Percentiles rank a stretch among this genome's conserved stretches.
Evolutionary conservation across 2,888 invertebrate species (phyloP).

Genomic region (Liopterus haemorrhoidalis): DNA sequence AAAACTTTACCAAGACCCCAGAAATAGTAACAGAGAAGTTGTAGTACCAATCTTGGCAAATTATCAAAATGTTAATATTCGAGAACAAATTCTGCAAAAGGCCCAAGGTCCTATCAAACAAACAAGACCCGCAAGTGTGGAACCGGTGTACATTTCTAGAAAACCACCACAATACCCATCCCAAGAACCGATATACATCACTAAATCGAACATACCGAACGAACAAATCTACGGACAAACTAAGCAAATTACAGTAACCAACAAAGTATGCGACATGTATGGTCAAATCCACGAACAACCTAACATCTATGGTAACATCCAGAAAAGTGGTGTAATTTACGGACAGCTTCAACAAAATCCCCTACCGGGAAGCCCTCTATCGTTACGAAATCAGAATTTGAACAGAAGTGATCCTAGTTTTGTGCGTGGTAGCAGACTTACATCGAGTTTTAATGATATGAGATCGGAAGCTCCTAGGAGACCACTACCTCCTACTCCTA

Average conservation of each 20-base stretch:
- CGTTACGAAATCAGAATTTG: slow-evolving; percentile 32
- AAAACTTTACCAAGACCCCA: too few relatives aligned
- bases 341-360: slow-evolving; percentile 40
- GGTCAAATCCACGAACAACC: slow-evolving; percentile 44
- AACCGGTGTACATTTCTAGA: slow-evolving; percentile 13
- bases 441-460: slow-evolving; percentile 45
- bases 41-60: slow-evolving; percentile 2
- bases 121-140: slow-evolving; percentile 2
- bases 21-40: slow-evolving; percentile 3
- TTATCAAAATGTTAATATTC: too few relatives aligned
- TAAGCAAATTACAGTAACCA: slow-evolving; percentile 39
- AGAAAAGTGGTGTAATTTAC: slow-evolving; percentile 41
- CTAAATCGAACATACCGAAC: slow-evolving; percentile 15
- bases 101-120: background rate
- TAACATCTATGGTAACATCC: slow-evolving; percentile 28
- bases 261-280: slow-evolving; percentile 45
- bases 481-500: slow-evolving; percentile 19
- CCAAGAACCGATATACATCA: slow-evolving; percentile 19
- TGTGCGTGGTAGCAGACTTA: slow-evolving; percentile 42
- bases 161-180: slow-evolving; percentile 12
- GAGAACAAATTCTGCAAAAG: slow-evolving; percentile 16
- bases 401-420: slow-evolving; percentile 37
- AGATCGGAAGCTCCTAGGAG: slow-evolving; percentile 21
- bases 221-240: slow-evolving; percentile 27
- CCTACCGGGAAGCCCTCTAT: slow-evolving; percentile 27